A percentile compares a stretch with the other conserved stretches of the same genome.
phyloP scores from a whole-genome alignment of 2,113 vertebrate species.

The Mastomys coucha region DNA sequence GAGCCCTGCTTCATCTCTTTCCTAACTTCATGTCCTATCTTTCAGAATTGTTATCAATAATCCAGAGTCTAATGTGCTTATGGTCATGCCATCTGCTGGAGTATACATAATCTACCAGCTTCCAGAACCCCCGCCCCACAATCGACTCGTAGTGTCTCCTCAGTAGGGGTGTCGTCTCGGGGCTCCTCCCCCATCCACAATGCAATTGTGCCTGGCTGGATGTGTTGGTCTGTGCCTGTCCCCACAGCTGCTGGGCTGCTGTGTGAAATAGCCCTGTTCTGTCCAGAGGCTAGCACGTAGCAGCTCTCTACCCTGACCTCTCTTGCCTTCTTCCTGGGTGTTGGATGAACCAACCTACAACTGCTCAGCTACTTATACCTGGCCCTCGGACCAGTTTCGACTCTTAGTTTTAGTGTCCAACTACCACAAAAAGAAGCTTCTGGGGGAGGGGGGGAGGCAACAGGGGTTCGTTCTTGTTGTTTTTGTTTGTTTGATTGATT shows the following conservation, averaged over 20 bases:
- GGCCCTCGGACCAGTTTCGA: neutral
- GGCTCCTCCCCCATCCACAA: neutral
- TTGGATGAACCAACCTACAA: neutral
- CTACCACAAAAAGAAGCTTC: too few species aligned
- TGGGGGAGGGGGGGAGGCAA: too few species aligned
- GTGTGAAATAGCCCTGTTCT: neutral
- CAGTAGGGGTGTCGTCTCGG: neutral
- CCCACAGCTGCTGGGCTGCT: neutral
- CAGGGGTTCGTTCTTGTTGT: too few species aligned
- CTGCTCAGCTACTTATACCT: too few species aligned
- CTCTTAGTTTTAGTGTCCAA: neutral
- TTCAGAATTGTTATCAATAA: neutral
- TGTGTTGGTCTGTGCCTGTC: neutral
- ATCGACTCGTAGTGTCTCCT: neutral
- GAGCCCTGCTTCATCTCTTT: neutral
- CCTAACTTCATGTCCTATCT: neutral
- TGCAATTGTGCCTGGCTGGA: neutral
- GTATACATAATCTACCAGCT: neutral
- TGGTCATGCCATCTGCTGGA: neutral
- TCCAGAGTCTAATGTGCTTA: neutral
- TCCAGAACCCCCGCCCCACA: neutral
- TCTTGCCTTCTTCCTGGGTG: neutral
- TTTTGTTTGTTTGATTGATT: too few species aligned
- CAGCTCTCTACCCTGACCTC: neutral
- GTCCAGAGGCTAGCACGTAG: neutral